Conservation (phyloP, 2,797 vertebrate species). For the Sebastolobus alascanus region DNA sequence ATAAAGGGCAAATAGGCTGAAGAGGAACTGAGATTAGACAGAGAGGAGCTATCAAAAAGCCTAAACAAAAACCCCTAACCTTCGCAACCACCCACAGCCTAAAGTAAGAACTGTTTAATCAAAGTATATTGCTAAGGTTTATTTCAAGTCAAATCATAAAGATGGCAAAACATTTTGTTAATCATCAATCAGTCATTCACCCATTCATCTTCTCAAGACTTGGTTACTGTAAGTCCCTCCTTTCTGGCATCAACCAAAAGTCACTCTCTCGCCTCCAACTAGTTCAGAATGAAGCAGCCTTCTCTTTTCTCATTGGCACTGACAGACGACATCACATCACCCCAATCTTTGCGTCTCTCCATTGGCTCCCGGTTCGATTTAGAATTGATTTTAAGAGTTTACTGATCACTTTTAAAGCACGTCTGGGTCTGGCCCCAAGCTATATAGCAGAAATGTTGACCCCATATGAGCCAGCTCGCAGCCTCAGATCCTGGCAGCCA, state of each 20-base stretch:
- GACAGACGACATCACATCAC: background rate
- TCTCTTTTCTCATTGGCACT: background rate
- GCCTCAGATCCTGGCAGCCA: background rate
- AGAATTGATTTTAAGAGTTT: background rate
- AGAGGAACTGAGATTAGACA: conserved; percentile 54
- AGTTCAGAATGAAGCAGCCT: background rate
- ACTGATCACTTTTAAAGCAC: background rate
- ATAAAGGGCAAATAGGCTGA: background rate
- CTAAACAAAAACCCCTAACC: conserved; percentile 16
- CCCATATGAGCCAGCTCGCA: background rate
- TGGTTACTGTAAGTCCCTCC: background rate
- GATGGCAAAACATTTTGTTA: background rate
- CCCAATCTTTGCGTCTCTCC: background rate
- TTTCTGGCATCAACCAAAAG: background rate
- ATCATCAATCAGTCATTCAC: background rate
- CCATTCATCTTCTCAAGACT: too few relatives aligned
- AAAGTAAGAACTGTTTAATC: background rate
- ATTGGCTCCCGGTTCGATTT: background rate
- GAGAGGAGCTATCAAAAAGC: background rate
- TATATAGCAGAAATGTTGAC: background rate
- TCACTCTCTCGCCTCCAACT: background rate
- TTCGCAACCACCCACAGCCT: conserved; percentile 3
- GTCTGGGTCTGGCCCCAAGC: background rate
- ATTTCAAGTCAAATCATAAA: background rate
- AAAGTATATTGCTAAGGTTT: background rate